Evolutionary conservation across 2,888 invertebrate genomes (phyloP).

Genomic region (Sepiola atlantica): DNA sequence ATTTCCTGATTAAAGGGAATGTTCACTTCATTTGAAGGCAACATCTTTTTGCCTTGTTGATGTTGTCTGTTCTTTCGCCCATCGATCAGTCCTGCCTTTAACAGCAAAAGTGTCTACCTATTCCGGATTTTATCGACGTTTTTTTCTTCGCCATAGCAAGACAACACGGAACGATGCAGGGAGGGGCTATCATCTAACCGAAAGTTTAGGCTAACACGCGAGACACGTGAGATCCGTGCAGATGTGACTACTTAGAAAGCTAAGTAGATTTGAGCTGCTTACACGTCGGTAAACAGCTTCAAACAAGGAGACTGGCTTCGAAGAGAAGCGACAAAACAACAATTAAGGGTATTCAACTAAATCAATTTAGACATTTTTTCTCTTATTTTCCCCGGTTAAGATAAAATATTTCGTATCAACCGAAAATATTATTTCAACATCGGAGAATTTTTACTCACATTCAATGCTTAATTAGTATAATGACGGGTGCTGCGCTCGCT

Average conservation of each 20-base stretch:
- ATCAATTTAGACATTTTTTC: not conserved
- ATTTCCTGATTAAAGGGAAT: not conserved
- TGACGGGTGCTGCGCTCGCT: no score
- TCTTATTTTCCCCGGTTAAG: not conserved
- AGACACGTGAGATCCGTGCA: not conserved
- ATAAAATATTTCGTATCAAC: not conserved
- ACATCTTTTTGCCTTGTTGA: no score
- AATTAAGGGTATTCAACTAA: no score
- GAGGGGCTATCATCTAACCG: not conserved
- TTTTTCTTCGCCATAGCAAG: not conserved
- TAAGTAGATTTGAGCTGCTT: not conserved
- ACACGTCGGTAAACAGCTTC: not conserved
- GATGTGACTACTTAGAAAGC: not conserved
- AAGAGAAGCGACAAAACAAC: no score
- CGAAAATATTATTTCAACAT: not conserved
- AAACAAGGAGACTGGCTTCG: not conserved
- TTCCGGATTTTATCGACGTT: not conserved
- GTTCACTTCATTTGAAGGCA: no score
- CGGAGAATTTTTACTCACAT: not conserved
- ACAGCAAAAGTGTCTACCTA: not conserved
- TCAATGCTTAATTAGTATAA: no score
- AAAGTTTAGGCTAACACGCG: not conserved
- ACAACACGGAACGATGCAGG: no score
- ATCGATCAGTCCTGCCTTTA: not conserved
- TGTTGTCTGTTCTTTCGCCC: not conserved